Conservation (phyloP, 2,888 invertebrate species). For the Rhorus exstirpatorius region DNA sequence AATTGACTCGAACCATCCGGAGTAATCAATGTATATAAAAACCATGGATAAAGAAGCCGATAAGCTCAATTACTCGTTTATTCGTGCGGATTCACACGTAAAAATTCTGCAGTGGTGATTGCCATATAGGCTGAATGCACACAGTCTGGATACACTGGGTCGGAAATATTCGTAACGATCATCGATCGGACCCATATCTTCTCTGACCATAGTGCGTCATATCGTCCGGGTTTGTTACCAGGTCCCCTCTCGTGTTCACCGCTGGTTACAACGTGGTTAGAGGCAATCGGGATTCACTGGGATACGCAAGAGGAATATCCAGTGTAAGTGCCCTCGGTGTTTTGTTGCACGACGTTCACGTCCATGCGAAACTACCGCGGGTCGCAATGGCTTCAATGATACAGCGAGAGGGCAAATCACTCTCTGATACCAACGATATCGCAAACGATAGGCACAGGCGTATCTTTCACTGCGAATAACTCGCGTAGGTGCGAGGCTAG, state of each 20-base stretch:
- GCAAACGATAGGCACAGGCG: slow-evolving; percentile 29
- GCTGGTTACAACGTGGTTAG: background rate
- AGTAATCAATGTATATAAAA: background rate
- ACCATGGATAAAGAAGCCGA: background rate
- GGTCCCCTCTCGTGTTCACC: background rate
- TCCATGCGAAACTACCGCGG: slow-evolving; percentile 36
- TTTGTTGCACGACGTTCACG: slow-evolving; percentile 49
- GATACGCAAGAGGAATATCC: slow-evolving; percentile 17
- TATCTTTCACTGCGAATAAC: slow-evolving; percentile 27
- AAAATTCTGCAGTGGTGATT: background rate
- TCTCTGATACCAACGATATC: slow-evolving; percentile 39
- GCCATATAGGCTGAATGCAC: background rate
- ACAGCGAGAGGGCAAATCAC: slow-evolving; percentile 2
- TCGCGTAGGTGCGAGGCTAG: slow-evolving; percentile 32
- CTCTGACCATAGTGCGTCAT: slow-evolving; percentile 5
- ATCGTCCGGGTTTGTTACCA: background rate
- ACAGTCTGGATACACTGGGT: background rate
- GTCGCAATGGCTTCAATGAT: slow-evolving; percentile 12
- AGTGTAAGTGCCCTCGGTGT: background rate
- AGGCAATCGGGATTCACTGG: slow-evolving; percentile 35
- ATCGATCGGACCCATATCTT: slow-evolving; percentile 5
- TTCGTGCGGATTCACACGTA: background rate
- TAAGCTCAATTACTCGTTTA: background rate
- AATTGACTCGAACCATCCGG: background rate
- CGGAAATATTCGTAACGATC: slow-evolving; percentile 5